Conservation (phyloP, 2,113 vertebrate genomes). For the Epinephelus cyanopodus region DNA sequence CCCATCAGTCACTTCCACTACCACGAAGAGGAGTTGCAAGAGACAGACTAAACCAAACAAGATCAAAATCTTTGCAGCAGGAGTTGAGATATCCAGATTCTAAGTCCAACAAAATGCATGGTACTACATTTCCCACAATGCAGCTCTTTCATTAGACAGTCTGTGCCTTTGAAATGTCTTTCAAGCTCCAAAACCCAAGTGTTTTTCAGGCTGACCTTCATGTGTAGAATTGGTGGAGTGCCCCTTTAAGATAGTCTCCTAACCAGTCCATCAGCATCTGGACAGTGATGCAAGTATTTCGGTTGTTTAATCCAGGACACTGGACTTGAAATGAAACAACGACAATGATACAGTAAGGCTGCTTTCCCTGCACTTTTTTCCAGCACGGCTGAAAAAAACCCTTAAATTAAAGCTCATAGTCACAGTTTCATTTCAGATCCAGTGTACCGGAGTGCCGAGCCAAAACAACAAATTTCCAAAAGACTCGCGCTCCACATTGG, state of each 20-base stretch:
- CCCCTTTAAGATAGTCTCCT: not conserved
- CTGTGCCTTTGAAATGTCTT: not conserved
- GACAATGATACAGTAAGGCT: not conserved
- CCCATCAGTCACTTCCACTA: no score
- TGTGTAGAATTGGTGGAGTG: not conserved
- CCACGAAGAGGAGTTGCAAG: not conserved
- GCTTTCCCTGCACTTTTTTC: not conserved
- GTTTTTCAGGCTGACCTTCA: not conserved
- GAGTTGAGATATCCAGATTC: not conserved
- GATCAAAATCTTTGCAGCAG: not conserved
- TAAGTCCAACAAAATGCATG: not conserved
- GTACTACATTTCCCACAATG: not conserved
- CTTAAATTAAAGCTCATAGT: slow-evolving; percentile 20
- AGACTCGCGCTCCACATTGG: slow-evolving; percentile 1
- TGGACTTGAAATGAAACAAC: not conserved
- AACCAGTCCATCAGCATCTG: not conserved
- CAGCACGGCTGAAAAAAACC: not conserved
- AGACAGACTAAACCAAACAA: not conserved
- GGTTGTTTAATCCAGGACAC: not conserved
- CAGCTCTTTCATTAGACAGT: not conserved
- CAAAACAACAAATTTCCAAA: slow-evolving; percentile 14
- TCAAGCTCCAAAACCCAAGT: not conserved
- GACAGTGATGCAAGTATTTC: not conserved
- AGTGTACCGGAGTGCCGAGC: slow-evolving; percentile 15
- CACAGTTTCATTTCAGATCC: slow-evolving; percentile 32